A percentile compares a stretch with the other conserved stretches of the same genome.
Evolutionary conservation across 1,140 invertebrate genomes (phyloP).

Genomic region (Aleiodes sp.): DNA sequence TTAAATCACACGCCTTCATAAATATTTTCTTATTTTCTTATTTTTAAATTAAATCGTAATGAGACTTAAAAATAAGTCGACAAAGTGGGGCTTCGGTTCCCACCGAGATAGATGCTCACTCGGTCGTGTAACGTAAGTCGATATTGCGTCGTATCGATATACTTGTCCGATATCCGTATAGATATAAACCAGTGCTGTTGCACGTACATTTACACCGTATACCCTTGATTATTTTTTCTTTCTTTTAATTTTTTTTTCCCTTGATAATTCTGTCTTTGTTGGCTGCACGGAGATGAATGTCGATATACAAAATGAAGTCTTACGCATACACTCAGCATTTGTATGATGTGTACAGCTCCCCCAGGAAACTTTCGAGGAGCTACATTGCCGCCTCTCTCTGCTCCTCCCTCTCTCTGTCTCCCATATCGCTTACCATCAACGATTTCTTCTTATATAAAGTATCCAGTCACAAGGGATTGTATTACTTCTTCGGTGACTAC

Average conservation of each 20-base stretch:
- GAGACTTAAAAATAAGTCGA: conserved; percentile 13
- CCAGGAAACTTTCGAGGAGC: conserved; percentile 47
- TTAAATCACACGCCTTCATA: too few relatives aligned
- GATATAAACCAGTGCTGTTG: conserved; percentile 18
- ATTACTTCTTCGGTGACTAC: conserved; percentile 44
- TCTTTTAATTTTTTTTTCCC: conserved; percentile 8
- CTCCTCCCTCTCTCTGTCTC: conserved; percentile 21
- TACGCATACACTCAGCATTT: conserved; percentile 46
- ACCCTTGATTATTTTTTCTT: neutral
- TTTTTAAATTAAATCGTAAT: too few relatives aligned
- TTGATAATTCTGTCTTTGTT: neutral
- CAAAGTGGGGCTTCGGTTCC: conserved; percentile 54
- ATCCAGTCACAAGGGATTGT: conserved; percentile 53
- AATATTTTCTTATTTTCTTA: too few relatives aligned
- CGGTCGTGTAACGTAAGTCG: conserved; percentile 58
- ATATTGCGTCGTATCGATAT: conserved; percentile 57
- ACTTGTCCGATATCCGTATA: conserved; percentile 38
- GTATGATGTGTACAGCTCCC: conserved; percentile 22
- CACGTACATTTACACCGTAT: conserved; percentile 20
- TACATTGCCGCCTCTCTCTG: too few relatives aligned
- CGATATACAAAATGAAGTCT: conserved; percentile 44
- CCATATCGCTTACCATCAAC: conserved; percentile 55
- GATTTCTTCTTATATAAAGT: conserved; percentile 54
- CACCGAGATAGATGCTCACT: conserved; percentile 58
- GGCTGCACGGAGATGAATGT: conserved; percentile 20